phyloP scores from a whole-genome alignment of 2,113 vertebrate species.

The Corythaixoides concolor region DNA sequence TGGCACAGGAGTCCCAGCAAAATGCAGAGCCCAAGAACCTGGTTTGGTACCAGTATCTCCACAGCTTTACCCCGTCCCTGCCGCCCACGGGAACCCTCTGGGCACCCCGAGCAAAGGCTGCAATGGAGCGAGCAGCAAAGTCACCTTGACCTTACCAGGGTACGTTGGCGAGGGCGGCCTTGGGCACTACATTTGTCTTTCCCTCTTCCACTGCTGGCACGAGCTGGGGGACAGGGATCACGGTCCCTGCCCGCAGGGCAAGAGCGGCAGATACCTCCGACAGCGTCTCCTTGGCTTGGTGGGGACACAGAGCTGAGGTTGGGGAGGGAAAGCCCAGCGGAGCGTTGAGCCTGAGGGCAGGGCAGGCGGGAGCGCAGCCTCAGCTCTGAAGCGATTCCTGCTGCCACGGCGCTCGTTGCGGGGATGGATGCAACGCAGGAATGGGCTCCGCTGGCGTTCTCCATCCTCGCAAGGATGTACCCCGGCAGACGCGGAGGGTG shows the following conservation, averaged over 20 bases:
- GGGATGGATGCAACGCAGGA: background rate
- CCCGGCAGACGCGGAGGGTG: background rate
- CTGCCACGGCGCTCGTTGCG: rapidly evolving
- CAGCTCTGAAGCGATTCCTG: background rate
- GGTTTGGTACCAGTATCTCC: background rate
- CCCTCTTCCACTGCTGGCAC: rapidly evolving
- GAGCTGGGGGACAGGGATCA: background rate
- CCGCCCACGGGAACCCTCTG: rapidly evolving
- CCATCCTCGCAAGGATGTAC: rapidly evolving
- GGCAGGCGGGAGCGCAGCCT: rapidly evolving
- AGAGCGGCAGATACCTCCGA: background rate
- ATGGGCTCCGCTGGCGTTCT: rapidly evolving
- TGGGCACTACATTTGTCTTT: background rate
- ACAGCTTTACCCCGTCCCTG: background rate
- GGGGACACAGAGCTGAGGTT: too few species aligned
- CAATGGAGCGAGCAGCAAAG: rapidly evolving
- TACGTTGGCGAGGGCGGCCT: background rate
- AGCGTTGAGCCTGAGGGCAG: background rate
- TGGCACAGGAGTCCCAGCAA: background rate
- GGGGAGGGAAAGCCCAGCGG: background rate
- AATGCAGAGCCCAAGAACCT: background rate
- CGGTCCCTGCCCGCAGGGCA: background rate
- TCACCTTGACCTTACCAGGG: background rate
- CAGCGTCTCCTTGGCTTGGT: rapidly evolving
- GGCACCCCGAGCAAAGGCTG: background rate